phyloP scores from a whole-genome alignment of 2,888 invertebrate species.

The Spodoptera littoralis region DNA sequence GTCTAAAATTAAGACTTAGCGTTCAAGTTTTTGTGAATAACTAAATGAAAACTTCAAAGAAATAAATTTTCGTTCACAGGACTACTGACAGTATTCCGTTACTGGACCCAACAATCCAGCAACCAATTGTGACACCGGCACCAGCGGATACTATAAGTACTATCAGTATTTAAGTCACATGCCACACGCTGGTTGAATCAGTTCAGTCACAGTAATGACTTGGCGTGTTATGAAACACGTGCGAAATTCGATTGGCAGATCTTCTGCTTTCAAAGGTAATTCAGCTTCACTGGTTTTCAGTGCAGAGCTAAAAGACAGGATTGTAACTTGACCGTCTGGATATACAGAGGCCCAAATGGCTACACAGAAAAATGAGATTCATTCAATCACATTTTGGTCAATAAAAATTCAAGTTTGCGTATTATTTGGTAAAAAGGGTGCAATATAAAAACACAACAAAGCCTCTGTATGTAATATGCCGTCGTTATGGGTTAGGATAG shows the following conservation, averaged over 20 bases:
- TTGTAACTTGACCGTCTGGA: too few species aligned
- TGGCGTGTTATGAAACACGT: constrained; percentile 4
- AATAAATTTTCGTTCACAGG: constrained; percentile 57
- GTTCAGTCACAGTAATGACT: constrained; percentile 25
- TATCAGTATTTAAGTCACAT: constrained; percentile 81
- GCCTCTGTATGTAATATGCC: too few species aligned
- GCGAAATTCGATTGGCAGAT: constrained; percentile 16
- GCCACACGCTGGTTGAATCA: not conserved
- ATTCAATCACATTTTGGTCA: too few species aligned
- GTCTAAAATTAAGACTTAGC: not conserved
- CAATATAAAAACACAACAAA: too few species aligned
- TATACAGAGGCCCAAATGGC: too few species aligned
- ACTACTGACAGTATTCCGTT: constrained; percentile 86
- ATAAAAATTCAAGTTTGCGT: too few species aligned
- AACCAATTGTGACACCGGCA: constrained; percentile 78
- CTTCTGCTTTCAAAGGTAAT: not conserved
- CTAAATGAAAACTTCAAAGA: not conserved
- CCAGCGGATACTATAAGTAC: constrained; percentile 86
- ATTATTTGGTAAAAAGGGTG: too few species aligned
- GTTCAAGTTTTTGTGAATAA: not conserved
- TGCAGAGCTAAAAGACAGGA: too few species aligned
- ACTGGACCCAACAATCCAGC: constrained; percentile 81
- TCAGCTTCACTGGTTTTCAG: constrained; percentile 1
- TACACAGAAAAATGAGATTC: too few species aligned
- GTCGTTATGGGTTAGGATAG: too few species aligned